Conservation (phyloP, 2,113 vertebrate genomes). For the Grallaria varia region DNA sequence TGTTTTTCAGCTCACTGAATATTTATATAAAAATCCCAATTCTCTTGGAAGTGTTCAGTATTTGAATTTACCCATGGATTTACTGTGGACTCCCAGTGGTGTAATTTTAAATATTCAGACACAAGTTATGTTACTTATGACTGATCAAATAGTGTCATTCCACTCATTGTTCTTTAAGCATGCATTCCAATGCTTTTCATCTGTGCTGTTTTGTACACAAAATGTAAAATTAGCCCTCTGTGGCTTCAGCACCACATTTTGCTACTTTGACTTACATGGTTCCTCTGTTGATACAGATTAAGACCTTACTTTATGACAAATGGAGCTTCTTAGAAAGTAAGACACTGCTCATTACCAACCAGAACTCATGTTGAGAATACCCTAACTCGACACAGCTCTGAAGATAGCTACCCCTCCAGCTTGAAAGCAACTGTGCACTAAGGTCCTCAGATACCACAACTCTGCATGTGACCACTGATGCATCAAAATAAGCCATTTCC, state of each 20-base stretch:
- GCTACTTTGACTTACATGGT: background rate
- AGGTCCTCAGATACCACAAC: background rate
- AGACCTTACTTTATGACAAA: background rate
- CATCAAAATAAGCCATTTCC: background rate
- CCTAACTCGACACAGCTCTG: background rate
- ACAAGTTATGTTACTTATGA: background rate
- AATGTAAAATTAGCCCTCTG: background rate
- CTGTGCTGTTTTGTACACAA: background rate
- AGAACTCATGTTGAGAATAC: background rate
- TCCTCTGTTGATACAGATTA: background rate
- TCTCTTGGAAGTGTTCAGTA: background rate
- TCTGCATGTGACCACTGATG: background rate
- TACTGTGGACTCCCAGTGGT: background rate
- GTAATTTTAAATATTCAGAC: background rate
- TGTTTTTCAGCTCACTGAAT: slow-evolving; percentile 1
- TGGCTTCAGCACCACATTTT: background rate
- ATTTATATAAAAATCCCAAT: background rate
- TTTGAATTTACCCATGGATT: background rate
- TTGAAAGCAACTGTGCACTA: background rate
- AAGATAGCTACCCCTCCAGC: background rate
- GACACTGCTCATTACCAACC: background rate
- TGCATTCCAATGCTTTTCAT: background rate
- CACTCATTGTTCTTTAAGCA: background rate
- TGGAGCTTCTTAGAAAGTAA: background rate
- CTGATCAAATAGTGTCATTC: background rate